These are phyloP conservation scores for Oeneis ivallda DNA, from an alignment of 2,888 invertebrate species.

Conservation along the genomic window DNA sequence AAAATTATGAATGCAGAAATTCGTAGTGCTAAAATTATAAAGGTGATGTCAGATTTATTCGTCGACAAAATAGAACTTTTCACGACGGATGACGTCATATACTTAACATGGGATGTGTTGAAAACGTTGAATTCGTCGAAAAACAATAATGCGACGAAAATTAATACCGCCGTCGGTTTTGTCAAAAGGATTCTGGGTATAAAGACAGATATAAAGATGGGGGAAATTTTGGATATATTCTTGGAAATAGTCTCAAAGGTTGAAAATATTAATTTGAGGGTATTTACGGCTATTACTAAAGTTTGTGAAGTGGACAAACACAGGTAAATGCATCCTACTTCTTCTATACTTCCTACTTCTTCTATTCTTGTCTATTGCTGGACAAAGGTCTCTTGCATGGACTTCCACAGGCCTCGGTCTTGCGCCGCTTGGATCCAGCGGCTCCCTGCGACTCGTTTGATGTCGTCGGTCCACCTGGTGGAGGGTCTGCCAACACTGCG, in stretches of 20 bases:
- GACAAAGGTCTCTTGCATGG: too few species aligned
- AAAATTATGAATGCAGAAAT: constrained; percentile 43
- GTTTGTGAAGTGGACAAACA: not conserved
- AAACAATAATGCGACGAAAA: constrained; percentile 31
- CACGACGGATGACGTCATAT: constrained; percentile 34
- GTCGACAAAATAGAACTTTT: constrained; percentile 55
- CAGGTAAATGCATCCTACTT: not conserved
- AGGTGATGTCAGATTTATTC: constrained; percentile 46
- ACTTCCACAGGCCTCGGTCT: too few species aligned
- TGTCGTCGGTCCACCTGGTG: too few species aligned
- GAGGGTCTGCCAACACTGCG: too few species aligned
- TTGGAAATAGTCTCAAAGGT: not conserved
- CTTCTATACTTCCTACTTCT: too few species aligned
- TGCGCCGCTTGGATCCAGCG: too few species aligned
- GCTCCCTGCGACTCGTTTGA: too few species aligned
- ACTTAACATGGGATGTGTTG: constrained; percentile 36
- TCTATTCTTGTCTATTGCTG: too few species aligned
- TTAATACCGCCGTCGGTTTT: constrained; percentile 39
- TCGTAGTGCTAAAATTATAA: constrained; percentile 41
- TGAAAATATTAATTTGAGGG: not conserved
- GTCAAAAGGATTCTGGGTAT: constrained; percentile 38
- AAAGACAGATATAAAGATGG: constrained; percentile 2
- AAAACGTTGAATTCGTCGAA: constrained; percentile 23
- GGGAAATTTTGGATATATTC: constrained; percentile 17
- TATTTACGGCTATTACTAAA: not conserved